Conservation (phyloP, 2,113 vertebrate genomes). For the Brachypodius melanocephalos region DNA sequence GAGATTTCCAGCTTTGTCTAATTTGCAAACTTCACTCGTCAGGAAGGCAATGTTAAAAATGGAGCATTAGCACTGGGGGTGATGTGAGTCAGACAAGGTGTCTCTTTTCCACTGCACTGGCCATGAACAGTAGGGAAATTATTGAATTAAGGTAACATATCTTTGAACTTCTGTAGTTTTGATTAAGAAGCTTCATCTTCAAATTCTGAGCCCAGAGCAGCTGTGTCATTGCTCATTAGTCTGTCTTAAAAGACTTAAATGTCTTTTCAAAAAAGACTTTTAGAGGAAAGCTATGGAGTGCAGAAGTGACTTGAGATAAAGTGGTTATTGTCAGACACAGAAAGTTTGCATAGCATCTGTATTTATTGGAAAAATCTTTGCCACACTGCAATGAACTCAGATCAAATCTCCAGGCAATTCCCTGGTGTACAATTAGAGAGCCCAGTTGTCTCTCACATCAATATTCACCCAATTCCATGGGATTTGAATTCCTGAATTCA, state of each 20-base stretch:
- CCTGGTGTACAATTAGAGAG: neutral
- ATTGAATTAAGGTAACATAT: conserved; percentile 71
- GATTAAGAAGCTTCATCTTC: conserved; percentile 45
- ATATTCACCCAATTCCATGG: neutral
- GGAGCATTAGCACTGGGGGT: neutral
- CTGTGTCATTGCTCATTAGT: neutral
- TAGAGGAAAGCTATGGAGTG: neutral
- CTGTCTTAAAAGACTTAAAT: conserved; percentile 35
- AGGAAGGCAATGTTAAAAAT: conserved; percentile 27
- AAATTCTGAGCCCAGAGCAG: conserved; percentile 11
- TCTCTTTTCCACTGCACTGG: conserved; percentile 61
- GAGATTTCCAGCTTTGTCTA: neutral
- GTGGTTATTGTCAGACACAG: neutral
- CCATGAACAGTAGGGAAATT: conserved; percentile 68
- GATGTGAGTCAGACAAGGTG: neutral
- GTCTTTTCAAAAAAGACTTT: conserved; percentile 13
- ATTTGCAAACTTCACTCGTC: conserved; percentile 12
- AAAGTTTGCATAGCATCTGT: neutral
- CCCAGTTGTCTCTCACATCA: neutral
- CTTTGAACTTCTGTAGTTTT: conserved; percentile 38
- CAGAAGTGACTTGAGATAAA: neutral
- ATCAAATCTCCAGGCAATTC: neutral
- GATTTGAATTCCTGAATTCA: neutral
- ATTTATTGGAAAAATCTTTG: neutral
- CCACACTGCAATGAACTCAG: neutral